Evolutionary conservation across 2,113 vertebrate genomes (phyloP), one percentile per base, ranked within the genome.

Genomic region (Salvator merianae): DNA sequence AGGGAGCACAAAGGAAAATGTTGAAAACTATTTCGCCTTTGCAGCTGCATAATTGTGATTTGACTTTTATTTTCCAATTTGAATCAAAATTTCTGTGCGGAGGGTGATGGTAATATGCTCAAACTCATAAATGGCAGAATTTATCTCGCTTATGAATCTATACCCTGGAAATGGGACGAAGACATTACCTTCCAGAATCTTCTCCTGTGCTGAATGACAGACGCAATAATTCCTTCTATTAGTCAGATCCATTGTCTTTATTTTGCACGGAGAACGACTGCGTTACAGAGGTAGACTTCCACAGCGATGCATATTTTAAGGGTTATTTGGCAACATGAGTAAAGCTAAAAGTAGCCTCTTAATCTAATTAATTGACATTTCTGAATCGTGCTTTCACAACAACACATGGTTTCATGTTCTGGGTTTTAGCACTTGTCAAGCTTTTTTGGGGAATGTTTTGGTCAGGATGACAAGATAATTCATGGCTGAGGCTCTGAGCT

Each of bases 301-400:
- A 93, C 94, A 84, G 95, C 95, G 94, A 89, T 93, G 96, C 96
- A 96, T 96, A 96, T 97, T 97, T 96, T 96, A 95, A 96, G 95
- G 96, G 95, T 96, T 97, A 96, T 97, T 97, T 96, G 96, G 96
- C 96, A 97, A 95, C 95, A 96, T 88, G 86, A 95, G 94, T 93
- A 95, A 95, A 96, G 95, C 96, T 96, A 97, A 97, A 97, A 96
- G 96, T 97, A 97, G 96, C 96, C 96, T 96, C 96, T 97, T 96
- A 97, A 97, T 97, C 96, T 97, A 97, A 97, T 96, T 97, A 97
- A 97, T 96, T 96, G 96, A 97, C 96, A 96, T 97, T 96, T 96
- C 96, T 96, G 96, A 97, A 96, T 97, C 95, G 95, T 96, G 96
- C 96, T 96, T 97, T 97, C 96, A 96, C 95, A 97, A 97, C 96